A percentile compares a stretch with the other conserved stretches of the same genome.
These are phyloP conservation scores for Syngnathus scovelli DNA, from an alignment of 2,113 vertebrate species.

Conservation along the genomic window DNA sequence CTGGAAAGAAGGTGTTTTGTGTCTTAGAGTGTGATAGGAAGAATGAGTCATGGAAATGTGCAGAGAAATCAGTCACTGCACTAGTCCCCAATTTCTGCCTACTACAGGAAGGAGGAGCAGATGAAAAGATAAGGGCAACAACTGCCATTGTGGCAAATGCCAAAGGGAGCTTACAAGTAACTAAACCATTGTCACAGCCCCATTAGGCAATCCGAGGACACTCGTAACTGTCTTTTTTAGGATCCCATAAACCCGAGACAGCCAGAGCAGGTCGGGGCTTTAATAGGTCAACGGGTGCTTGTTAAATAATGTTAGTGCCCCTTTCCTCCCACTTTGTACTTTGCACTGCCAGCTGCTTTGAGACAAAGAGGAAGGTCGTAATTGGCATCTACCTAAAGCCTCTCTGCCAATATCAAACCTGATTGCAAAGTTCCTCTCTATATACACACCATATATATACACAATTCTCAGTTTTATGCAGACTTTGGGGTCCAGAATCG, in stretches of 20 bases:
- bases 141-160: constrained; percentile 25
- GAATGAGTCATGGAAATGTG: too few species aligned
- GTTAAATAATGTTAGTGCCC: constrained; percentile 46
- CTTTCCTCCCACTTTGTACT: constrained; percentile 29
- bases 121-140: constrained; percentile 19
- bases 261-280: constrained; percentile 34
- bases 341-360: constrained; percentile 45
- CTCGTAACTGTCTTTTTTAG: constrained; percentile 42
- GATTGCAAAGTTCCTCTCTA: background rate
- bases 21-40: too few species aligned
- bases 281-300: constrained; percentile 53
- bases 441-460: background rate
- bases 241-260: constrained; percentile 49
- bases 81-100: background rate
- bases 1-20: background rate
- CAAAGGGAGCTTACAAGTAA: constrained; percentile 31
- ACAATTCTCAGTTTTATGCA: too few species aligned
- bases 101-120: constrained; percentile 26
- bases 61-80: constrained; percentile 7
- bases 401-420: constrained; percentile 4
- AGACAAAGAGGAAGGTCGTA: constrained; percentile 18
- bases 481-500: too few species aligned
- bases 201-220: constrained; percentile 36
- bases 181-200: constrained; percentile 25
- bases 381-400: constrained; percentile 20